These are phyloP conservation scores for Delphinus delphis DNA, from an alignment of 2,113 vertebrate species.

Conservation along the genomic window DNA sequence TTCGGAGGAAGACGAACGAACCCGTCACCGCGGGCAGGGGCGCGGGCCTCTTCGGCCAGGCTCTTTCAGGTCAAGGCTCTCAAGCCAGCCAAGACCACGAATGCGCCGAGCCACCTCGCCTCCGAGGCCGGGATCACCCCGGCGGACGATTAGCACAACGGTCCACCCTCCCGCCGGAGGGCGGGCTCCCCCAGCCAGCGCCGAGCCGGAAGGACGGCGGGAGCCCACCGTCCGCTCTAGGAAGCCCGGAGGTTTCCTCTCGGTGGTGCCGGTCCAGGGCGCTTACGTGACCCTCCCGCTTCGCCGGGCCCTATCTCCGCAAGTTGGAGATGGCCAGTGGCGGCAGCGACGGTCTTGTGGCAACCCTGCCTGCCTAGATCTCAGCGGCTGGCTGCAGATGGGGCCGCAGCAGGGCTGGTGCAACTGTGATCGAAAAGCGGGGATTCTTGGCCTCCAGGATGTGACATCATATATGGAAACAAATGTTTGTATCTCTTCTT, in stretches of 20 bases:
- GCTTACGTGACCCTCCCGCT: rapidly evolving
- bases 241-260: not conserved
- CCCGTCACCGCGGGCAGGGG: not conserved
- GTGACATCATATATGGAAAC: not conserved
- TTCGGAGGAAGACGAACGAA: not conserved
- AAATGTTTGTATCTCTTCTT: not conserved
- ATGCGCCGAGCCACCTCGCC: rapidly evolving
- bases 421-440: not conserved
- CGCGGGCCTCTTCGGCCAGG: too few relatives aligned
- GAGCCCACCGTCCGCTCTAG: not conserved
- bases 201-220: not conserved
- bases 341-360: not conserved
- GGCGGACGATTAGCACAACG: rapidly evolving
- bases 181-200: too few relatives aligned
- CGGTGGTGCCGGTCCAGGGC: not conserved
- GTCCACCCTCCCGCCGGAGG: too few relatives aligned
- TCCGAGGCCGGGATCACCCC: rapidly evolving
- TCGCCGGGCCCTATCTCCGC: not conserved
- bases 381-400: not conserved
- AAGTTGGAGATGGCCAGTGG: not conserved
- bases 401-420: not conserved
- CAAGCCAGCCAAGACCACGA: not conserved
- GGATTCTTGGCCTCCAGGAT: not conserved
- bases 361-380: too few relatives aligned
- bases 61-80: not conserved